Evolutionary conservation across 2,113 vertebrate species (phyloP), one percentile per base, ranked within the genome.

Genomic region (Lepus europaeus): DNA sequence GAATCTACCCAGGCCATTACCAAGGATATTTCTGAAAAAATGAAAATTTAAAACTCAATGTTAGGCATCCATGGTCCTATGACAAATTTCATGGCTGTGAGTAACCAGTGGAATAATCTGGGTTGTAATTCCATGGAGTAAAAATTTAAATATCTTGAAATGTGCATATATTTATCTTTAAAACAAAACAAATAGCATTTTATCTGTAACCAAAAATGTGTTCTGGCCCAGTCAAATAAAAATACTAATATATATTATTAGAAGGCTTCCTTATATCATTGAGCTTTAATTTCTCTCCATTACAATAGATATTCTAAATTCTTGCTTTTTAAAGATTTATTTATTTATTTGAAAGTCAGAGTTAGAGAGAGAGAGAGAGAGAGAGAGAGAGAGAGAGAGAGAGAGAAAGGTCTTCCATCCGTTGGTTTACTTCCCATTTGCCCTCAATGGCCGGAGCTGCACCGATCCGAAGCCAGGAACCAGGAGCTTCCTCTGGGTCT

Each of bases 161-260:
- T 45, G 6, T 45, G 45, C 45, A 45, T 45, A 45, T 45, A 66
- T 82, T 70, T 87, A 29, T 79, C 17, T 93, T 74, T 61, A 93
- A 95, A 90, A 92, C 20, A 89, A 89, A 53, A 31, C 20, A 72
- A 91, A 76, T 66, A 90, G 7, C 12, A 72, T 83, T 68, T 87
- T 78, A 73, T 73, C 16, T 79, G 70, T 29, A 83, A 83, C 13
- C 82, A 66, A 73, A 11, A 3, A 86, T 69, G 81, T 45, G 45
- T 77, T 53, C 12, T 56, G 4, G 23, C 22, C 17, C 66, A 78
- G 19, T 17, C 9, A 87, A 77, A 63, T 49, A 79, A 19, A 88
- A 80, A 64, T 63, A 66, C 66, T 53, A 69, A 51, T 36, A 22
- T 22, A 66, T 78, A 72, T 31, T 78, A 59, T 59, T 78, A 36